Evolutionary conservation across 2,888 invertebrate genomes (phyloP).

Genomic region (Athrips mouffetella): DNA sequence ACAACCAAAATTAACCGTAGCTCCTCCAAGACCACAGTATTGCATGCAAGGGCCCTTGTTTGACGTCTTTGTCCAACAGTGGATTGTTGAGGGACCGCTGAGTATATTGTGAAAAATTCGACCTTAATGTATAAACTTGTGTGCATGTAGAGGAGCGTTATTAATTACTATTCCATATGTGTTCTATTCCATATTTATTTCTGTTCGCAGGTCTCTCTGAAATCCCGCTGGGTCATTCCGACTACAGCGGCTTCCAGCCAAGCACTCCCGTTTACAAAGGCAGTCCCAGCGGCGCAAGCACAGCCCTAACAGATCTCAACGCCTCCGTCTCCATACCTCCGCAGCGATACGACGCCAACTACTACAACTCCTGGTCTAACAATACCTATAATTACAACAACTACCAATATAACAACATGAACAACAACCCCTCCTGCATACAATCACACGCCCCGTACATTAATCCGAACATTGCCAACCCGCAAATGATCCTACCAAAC

Average conservation of each 20-base stretch:
- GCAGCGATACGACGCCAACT: constrained; percentile 75
- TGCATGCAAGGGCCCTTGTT: too few species aligned
- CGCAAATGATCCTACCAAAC: constrained; percentile 87
- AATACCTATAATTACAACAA: constrained; percentile 84
- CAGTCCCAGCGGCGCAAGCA: constrained; percentile 53
- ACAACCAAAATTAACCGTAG: too few species aligned
- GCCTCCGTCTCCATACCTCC: constrained; percentile 44
- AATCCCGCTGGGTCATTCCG: constrained; percentile 65
- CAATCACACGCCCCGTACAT: constrained; percentile 80
- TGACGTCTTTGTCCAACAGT: too few species aligned
- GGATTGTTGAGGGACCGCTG: too few species aligned
- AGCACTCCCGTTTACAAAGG: constrained; percentile 59
- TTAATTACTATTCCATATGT: background rate
- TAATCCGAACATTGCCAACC: constrained; percentile 75
- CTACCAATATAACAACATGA: constrained; percentile 83
- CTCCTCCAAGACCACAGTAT: too few species aligned
- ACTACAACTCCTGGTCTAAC: constrained; percentile 79
- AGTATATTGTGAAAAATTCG: too few species aligned
- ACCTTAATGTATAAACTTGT: too few species aligned
- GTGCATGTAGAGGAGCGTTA: too few species aligned
- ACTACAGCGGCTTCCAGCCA: constrained; percentile 65
- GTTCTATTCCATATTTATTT: background rate
- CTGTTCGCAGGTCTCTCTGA: constrained; percentile 75
- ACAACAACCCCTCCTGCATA: constrained; percentile 71
- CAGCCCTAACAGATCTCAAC: constrained; percentile 69